phyloP scores from a whole-genome alignment of 2,888 invertebrate species.

The Tricholauxania praeusta region DNA sequence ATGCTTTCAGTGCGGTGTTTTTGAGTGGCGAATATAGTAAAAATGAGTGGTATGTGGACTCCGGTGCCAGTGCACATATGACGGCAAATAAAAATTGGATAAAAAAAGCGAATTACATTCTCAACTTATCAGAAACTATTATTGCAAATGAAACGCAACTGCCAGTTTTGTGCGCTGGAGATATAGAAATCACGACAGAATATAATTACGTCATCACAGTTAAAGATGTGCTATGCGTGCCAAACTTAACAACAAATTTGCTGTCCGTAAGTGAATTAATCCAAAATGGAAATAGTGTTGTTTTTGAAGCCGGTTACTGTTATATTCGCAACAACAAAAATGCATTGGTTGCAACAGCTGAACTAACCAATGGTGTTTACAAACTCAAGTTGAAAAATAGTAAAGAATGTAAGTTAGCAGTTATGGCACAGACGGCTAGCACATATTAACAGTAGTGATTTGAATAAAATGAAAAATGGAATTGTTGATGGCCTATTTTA shows the following conservation, averaged over 20 bases:
- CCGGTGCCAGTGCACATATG: constrained; percentile 53
- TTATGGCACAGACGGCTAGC: too few relatives aligned
- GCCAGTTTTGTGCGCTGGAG: too few relatives aligned
- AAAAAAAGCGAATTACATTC: constrained; percentile 29
- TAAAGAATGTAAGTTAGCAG: not conserved
- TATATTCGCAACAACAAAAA: constrained; percentile 14
- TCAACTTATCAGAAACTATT: too few relatives aligned
- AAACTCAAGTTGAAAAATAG: constrained; percentile 30
- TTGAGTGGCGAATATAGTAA: constrained; percentile 45
- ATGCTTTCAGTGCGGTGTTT: constrained; percentile 51
- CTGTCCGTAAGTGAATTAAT: constrained; percentile 40
- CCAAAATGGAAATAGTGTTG: constrained; percentile 21
- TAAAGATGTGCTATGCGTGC: constrained; percentile 19
- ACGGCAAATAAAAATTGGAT: constrained; percentile 39
- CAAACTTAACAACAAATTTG: constrained; percentile 21
- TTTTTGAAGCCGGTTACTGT: constrained; percentile 3
- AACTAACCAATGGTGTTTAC: constrained; percentile 25
- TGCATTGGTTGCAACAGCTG: constrained; percentile 21
- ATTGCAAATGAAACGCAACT: too few relatives aligned
- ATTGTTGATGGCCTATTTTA: too few relatives aligned
- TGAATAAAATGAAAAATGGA: not conserved
- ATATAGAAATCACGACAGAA: too few relatives aligned
- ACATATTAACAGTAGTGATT: not conserved
- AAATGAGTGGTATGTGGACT: constrained; percentile 54
- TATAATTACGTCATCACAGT: constrained; percentile 20